Percentiles rank a stretch among this genome's conserved stretches.
phyloP scores from a whole-genome alignment of 2,797 vertebrate genomes.

The Urocyon cinereoargenteus region DNA sequence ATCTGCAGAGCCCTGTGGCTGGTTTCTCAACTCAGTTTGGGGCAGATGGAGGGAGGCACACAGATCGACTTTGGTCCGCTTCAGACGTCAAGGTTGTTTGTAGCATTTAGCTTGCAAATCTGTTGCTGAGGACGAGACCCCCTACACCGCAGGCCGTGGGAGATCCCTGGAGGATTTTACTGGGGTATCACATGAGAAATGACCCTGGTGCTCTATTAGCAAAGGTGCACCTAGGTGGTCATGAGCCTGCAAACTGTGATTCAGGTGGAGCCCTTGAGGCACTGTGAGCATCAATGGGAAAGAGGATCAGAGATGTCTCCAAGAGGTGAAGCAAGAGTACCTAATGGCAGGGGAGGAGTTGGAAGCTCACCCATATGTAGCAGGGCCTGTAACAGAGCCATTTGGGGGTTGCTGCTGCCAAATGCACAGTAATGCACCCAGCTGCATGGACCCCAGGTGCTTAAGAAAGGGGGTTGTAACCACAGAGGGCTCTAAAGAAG shows the following conservation, averaged over 20 bases:
- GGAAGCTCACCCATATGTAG: rapidly evolving
- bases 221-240: background rate
- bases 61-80: background rate
- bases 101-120: background rate
- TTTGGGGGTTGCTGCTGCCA: background rate
- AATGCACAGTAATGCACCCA: rapidly evolving
- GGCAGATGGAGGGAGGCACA: background rate
- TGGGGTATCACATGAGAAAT: background rate
- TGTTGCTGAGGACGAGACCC: background rate
- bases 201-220: rapidly evolving
- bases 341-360: background rate
- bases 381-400: background rate
- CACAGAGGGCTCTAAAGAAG: too few species aligned
- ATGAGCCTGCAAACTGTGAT: rapidly evolving
- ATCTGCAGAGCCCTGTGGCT: background rate
- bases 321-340: background rate
- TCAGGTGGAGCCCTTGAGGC: background rate
- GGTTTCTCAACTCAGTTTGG: background rate
- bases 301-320: rapidly evolving
- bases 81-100: too few species aligned
- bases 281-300: too few species aligned
- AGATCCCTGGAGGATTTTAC: background rate
- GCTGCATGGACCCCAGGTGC: background rate
- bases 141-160: rapidly evolving
- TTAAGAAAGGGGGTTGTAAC: background rate